Conservation (phyloP, 2,888 invertebrate species). For the Camptogramma bilineatum region DNA sequence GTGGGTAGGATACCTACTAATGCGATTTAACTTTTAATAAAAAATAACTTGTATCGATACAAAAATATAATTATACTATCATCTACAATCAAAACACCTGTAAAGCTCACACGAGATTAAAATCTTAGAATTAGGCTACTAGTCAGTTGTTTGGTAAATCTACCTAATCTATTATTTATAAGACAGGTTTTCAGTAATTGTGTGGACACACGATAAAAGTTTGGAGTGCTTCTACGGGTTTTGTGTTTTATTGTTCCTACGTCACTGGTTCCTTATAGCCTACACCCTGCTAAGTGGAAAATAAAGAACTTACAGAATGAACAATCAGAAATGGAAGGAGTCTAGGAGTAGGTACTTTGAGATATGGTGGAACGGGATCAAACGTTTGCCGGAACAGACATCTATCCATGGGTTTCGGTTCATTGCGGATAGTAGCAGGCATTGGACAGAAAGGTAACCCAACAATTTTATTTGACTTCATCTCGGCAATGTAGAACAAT, state of each 20-base stretch:
- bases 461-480: background rate
- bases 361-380: conserved; percentile 80
- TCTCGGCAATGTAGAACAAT: too few species aligned
- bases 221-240: background rate
- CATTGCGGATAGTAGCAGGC: conserved; percentile 86
- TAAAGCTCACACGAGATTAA: conserved; percentile 51
- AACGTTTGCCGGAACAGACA: conserved; percentile 77
- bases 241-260: conserved; percentile 20
- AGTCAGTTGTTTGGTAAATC: conserved; percentile 26
- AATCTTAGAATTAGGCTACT: conserved; percentile 21
- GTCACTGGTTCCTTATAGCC: background rate
- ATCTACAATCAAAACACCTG: conserved; percentile 54
- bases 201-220: conserved; percentile 24
- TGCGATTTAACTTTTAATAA: conserved; percentile 11
- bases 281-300: background rate
- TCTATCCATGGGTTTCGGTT: conserved; percentile 88
- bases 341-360: conserved; percentile 63
- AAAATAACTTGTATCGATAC: background rate
- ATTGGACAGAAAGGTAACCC: conserved; percentile 87
- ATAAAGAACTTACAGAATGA: background rate
- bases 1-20: background rate
- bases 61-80: conserved; percentile 7
- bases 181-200: conserved; percentile 14
- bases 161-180: conserved; percentile 15
- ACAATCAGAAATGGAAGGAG: conserved; percentile 41